Conservation (phyloP, 2,797 vertebrate species). For the Bovichtus variegatus region DNA sequence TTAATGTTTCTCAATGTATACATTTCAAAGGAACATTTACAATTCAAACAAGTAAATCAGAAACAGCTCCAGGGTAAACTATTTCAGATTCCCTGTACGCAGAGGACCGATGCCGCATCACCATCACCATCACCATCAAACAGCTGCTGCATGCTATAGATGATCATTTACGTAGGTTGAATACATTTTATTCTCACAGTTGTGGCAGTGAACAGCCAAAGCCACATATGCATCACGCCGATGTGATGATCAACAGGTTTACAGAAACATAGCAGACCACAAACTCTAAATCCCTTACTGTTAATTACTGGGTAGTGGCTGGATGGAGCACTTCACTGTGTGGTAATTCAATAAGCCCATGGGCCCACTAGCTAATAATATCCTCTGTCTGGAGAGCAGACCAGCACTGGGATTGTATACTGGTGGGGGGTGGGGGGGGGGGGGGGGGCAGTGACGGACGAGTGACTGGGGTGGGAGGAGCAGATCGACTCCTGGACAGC, state of each 20-base stretch:
- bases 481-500: slow-evolving; percentile 45
- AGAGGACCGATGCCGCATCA: not conserved
- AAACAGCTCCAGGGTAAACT: slow-evolving; percentile 5
- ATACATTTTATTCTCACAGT: not conserved
- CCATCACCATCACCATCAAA: slow-evolving; percentile 5
- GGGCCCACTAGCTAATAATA: slow-evolving; percentile 81
- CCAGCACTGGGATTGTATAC: slow-evolving; percentile 32
- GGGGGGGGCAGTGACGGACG: slow-evolving; percentile 6
- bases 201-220: not conserved
- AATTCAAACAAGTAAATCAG: not conserved
- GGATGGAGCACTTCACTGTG: slow-evolving; percentile 67
- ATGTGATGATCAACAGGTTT: slow-evolving; percentile 66
- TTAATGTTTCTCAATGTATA: too few species aligned
- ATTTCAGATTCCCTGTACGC: not conserved
- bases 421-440: not conserved
- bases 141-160: not conserved
- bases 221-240: slow-evolving; percentile 10
- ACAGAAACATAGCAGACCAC: slow-evolving; percentile 57
- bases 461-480: not conserved
- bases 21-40: too few species aligned
- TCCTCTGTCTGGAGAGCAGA: slow-evolving; percentile 68
- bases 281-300: slow-evolving; percentile 71
- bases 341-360: slow-evolving; percentile 80
- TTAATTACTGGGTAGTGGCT: slow-evolving; percentile 76
- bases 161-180: not conserved